Base-by-base conservation (phyloP, 1,140 invertebrate genomes). In the Drosophila sproati region DNA sequence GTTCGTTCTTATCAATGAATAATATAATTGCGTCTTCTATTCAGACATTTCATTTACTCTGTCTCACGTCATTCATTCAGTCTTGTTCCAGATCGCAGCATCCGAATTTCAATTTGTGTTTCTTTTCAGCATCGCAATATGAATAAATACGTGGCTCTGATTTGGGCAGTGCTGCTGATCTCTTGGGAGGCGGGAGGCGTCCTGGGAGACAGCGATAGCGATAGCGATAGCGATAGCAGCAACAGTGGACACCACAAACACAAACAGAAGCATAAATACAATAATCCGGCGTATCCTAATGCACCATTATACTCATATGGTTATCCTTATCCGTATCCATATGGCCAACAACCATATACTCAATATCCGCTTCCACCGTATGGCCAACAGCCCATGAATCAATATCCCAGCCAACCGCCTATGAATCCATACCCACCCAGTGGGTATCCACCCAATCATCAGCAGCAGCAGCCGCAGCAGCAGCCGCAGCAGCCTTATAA, bases 261-360 rank as follows among this genome's bases (percentile, higher is more conserved):
- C 5, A 63, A 74, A 32, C 61, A 81, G 6, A 75, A 78, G 29
- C 51, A 77, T 6, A 82, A 82, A 57, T 72, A 82, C 48, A 86
- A 86, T 34, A 59, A 82, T 47, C 80, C 82, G 2, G 76, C 61
- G 0, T 82, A 88, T 50, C 52, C 70, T 0, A 29, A 1, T 20
- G 20, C 35, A 37, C 75, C 82, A 3, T 71, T 56, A 1, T 87
- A 87, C 47, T 43, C 67, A 0, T n/a, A 10, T 3, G 32, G 56
- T 37, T 59, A 52, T 6, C 59, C 37, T 6, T 59, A 52, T 50
- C 56, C 39, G 6, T 72, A 76, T 47, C 20, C 48, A 2, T 76
- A 82, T 47, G 60, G 43, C 8, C 50, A 32, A 2, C 60, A 60
- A 0, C 60, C 10, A 2, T 78, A 77, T 28, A 50, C 54, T 35